Percentiles rank a stretch among this genome's conserved stretches.
Conservation (phyloP, 2,888 invertebrate species). For the Plagodis dolabraria region DNA sequence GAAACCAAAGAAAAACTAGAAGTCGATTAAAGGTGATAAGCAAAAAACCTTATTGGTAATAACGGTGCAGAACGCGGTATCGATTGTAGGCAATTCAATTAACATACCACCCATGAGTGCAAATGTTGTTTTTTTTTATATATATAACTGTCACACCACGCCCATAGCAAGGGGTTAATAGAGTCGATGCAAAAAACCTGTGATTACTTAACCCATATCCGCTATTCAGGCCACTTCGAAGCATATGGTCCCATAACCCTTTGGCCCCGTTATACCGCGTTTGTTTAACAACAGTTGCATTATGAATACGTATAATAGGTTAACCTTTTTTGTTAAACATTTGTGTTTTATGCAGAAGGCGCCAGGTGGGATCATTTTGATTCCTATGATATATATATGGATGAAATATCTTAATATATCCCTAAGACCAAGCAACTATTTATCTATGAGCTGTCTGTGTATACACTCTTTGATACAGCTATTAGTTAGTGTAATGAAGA, state of each 20-base stretch:
- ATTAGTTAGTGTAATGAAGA: conserved; percentile 2
- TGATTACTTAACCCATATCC: conserved; percentile 84
- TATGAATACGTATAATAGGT: conserved; percentile 63
- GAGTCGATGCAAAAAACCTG: conserved; percentile 68
- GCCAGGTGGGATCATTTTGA: conserved; percentile 66
- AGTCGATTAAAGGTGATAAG: conserved; percentile 38
- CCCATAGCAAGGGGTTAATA: conserved; percentile 74
- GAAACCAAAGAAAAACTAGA: conserved; percentile 39
- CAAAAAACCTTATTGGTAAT: conserved; percentile 52
- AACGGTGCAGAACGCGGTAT: conserved; percentile 49
- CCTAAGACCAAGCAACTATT: not conserved
- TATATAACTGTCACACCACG: conserved; percentile 65
- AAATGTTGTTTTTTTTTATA: conserved; percentile 71
- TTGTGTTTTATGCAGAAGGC: conserved; percentile 51
- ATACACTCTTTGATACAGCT: not conserved
- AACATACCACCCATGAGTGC: conserved; percentile 67
- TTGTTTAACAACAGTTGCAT: conserved; percentile 76
- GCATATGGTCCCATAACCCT: conserved; percentile 81
- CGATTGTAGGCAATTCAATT: conserved; percentile 67
- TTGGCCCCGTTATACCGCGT: conserved; percentile 79
- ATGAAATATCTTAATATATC: conserved; percentile 28
- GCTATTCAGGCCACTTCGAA: conserved; percentile 57
- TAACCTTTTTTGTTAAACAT: conserved; percentile 53
- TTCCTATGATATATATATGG: conserved; percentile 35
- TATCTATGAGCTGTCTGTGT: conserved; percentile 3